Evolutionary conservation across 2,113 vertebrate genomes (phyloP), one percentile per base, ranked within the genome.

Genomic region (Lates calcarifer): DNA sequence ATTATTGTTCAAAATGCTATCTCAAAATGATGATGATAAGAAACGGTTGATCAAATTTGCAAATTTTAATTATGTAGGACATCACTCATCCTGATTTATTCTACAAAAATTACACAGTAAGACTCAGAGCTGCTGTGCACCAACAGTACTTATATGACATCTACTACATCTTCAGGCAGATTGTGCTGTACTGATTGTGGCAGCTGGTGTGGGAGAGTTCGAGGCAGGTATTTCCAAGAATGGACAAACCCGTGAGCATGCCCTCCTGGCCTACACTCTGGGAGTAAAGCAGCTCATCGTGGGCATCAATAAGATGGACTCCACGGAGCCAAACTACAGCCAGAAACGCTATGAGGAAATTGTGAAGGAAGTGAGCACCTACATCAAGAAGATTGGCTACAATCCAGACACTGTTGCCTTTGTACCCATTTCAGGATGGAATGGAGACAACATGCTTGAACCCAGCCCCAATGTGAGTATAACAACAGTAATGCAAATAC

Each of bases 301-400:
- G 79, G 97, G 97, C 57, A 93, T 99, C 80, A 99, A 99, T 95
- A 99, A 99, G 93, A 99, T 99, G 97, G 98, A 99, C 95, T 99
- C 98, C 88, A 99, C 98, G 0, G 98, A 99, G 89, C 98, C 98
- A 22, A 97, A 96, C 74, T 99, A 99, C 93, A 99, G 97, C 94
- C 98, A 99, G 94, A 99, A 99, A 93, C 97, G 98, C 81, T 99
- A 98, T 0, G 97, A 99, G 79, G 98, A 99, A 91, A 99, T 99
- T 2, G 98, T 98, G 67, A 99, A 99, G 87, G 98, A 99, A 97
- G 98, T 99, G 91, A 98, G 97, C 95, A 98, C 97, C 81, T 99
- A 99, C 77, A 99, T 99, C 91, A 99, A 99, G 96, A 99, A 99
- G 92, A 99, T 99, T 37, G 98, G 98, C 85, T 99, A 99, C 95